Evolutionary conservation across 2,113 vertebrate species (phyloP), one percentile per base, ranked within the genome.

Genomic region (Lethenteron camtschaticum): DNA sequence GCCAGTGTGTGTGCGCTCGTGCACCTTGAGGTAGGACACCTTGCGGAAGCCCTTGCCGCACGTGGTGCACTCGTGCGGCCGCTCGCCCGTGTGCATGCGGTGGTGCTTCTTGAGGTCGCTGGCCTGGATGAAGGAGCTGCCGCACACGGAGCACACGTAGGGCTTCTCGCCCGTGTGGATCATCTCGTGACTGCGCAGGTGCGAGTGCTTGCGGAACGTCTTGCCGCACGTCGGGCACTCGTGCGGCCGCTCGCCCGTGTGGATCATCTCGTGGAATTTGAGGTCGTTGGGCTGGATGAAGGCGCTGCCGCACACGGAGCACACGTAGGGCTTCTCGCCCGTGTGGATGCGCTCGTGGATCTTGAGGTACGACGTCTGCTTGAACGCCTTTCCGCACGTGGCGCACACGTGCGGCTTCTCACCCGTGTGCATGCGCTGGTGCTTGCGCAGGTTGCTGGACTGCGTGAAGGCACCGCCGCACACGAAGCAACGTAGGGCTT

Each of bases 381-480:
- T 66, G 63, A 66, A 66, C 9, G 63, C 63, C 63, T 66, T 66
- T 66, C n/a, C 24, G 24, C 63, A 66, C n/a, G 24, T 11, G 63
- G 63, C n/a, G 63, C 63, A 66, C 63, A 16, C 24, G 63, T 66
- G 63, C 24, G 63, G 63, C 63, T 66, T 66, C 24, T 66, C 63
- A 66, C 63, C 63, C 63, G 63, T 66, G 63, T 66, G 63, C n/a
- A 66, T 66, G n/a, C n/a, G n/a, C 63, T 66, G n/a, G 63, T 66
- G 63, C 10, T n/a, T 66, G n/a, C 24, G n/a, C 63, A 66, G 63
- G 63, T 66, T 66, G 63, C n/a, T 16, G 63, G 24, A 66, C 63
- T 66, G n/a, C 24, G 63, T 66, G 24, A 66, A 66, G 63, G n/a
- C n/a, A 2, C 24, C 24, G n/a, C 63, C 63, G 24, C 63, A 66